A percentile compares a stretch with the other conserved stretches of the same genome.
Conservation (phyloP, 2,113 vertebrate genomes). For the Nannobrachium achirus region DNA sequence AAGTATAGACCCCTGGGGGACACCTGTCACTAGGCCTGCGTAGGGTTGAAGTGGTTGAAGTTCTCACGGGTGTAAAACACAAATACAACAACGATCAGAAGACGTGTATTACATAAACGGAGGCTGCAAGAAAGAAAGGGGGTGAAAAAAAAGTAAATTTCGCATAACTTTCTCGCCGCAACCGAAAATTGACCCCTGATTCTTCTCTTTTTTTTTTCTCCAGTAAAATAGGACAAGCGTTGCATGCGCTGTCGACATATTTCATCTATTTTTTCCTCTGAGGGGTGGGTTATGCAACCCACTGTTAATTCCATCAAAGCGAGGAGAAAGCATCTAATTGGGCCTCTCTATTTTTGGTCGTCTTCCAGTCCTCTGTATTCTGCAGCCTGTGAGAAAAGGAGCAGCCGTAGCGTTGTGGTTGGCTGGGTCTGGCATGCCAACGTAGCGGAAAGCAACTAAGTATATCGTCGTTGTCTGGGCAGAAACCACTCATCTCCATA, state of each 20-base stretch:
- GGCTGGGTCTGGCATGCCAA: too few relatives aligned
- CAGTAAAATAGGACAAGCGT: conserved; percentile 72
- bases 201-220: not conserved
- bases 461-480: too few relatives aligned
- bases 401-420: conserved; percentile 26
- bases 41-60: not conserved
- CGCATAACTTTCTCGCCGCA: conserved; percentile 13
- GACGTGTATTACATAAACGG: conserved; percentile 8
- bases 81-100: conserved; percentile 15
- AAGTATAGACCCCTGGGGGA: too few relatives aligned
- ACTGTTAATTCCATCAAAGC: conserved; percentile 79
- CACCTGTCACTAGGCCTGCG: too few relatives aligned
- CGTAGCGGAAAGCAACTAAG: too few relatives aligned
- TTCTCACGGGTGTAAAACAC: conserved; percentile 20
- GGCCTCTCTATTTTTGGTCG: conserved; percentile 76
- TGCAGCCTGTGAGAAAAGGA: conserved; percentile 71
- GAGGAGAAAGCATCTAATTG: conserved; percentile 75
- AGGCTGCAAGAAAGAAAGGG: conserved; percentile 3
- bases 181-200: conserved; percentile 65
- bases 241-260: conserved; percentile 71
- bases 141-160: conserved; percentile 13
- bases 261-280: conserved; percentile 47
- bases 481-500: too few relatives aligned
- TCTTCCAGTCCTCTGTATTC: conserved; percentile 62
- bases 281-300: conserved; percentile 73